These are phyloP conservation scores for Agrochola litura DNA, from an alignment of 2,888 invertebrate species.

Conservation along the genomic window DNA sequence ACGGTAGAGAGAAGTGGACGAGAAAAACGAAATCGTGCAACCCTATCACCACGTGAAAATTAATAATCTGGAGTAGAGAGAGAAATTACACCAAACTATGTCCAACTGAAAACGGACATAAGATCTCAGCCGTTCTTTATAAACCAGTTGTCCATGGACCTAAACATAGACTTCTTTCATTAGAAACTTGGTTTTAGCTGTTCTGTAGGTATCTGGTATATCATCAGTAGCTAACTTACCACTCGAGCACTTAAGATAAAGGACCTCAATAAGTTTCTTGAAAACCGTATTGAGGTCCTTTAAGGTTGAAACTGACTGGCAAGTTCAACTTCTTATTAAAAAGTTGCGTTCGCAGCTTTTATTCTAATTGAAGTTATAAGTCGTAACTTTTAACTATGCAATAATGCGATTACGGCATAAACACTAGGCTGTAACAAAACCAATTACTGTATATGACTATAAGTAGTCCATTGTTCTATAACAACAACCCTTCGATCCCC, in stretches of 20 bases:
- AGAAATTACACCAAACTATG: background rate
- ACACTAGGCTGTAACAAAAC: background rate
- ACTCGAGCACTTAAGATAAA: background rate
- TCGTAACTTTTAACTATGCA: background rate
- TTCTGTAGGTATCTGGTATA: background rate
- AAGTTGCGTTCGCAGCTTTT: slow-evolving; percentile 3
- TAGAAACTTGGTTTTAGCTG: no score
- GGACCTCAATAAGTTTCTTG: background rate
- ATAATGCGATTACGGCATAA: slow-evolving; percentile 2
- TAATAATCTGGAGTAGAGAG: background rate
- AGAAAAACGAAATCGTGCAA: slow-evolving; percentile 22
- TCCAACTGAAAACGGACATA: background rate
- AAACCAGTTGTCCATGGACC: background rate
- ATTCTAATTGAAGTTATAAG: background rate
- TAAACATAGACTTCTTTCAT: background rate
- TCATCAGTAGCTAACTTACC: background rate
- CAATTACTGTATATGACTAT: background rate
- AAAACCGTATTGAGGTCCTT: background rate
- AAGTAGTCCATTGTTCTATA: slow-evolving; percentile 9
- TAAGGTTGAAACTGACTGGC: background rate
- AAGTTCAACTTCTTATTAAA: background rate
- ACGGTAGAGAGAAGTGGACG: slow-evolving; percentile 16
- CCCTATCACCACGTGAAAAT: slow-evolving; percentile 10
- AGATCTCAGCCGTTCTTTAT: background rate
- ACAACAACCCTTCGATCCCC: slow-evolving; percentile 19